A percentile compares a stretch with the other conserved stretches of the same genome.
phyloP scores from a whole-genome alignment of 2,797 vertebrate genomes.

The Paedocypris micromegethes region DNA sequence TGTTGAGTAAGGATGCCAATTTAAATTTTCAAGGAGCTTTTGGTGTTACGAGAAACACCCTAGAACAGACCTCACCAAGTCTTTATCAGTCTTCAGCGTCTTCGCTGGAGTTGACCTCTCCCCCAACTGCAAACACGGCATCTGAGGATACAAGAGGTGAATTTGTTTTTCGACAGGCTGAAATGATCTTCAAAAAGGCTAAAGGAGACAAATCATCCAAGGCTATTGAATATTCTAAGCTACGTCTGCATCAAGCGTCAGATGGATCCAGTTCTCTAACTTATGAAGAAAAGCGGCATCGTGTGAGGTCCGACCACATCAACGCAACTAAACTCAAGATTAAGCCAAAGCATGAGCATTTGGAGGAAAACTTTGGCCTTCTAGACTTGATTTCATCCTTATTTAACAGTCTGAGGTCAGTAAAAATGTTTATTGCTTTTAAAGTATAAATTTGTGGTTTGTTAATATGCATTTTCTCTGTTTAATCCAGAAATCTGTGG shows the following conservation, averaged over 20 bases:
- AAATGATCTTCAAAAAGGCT: not conserved
- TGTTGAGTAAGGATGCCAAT: not conserved
- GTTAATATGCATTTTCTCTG: too few species aligned
- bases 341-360: not conserved
- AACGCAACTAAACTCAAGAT: not conserved
- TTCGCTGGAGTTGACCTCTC: too few species aligned
- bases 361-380: not conserved
- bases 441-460: not conserved
- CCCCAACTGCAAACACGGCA: not conserved
- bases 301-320: not conserved
- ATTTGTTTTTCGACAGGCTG: not conserved
- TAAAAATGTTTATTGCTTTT: not conserved
- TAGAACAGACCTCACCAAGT: not conserved
- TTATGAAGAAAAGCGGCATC: slow-evolving; percentile 55
- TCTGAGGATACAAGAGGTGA: not conserved
- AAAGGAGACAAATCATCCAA: not conserved
- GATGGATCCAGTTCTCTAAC: slow-evolving; percentile 53
- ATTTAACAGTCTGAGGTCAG: slow-evolving; percentile 55
- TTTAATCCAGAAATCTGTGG: too few species aligned
- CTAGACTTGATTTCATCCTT: slow-evolving; percentile 45
- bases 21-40: too few species aligned
- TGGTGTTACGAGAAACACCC: too few species aligned
- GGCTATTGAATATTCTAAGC: slow-evolving; percentile 48
- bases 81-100: not conserved
- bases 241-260: slow-evolving; percentile 46